These are phyloP conservation scores for Engystomops pustulosus DNA, from an alignment of 2,113 vertebrate species.

Conservation along the genomic window DNA sequence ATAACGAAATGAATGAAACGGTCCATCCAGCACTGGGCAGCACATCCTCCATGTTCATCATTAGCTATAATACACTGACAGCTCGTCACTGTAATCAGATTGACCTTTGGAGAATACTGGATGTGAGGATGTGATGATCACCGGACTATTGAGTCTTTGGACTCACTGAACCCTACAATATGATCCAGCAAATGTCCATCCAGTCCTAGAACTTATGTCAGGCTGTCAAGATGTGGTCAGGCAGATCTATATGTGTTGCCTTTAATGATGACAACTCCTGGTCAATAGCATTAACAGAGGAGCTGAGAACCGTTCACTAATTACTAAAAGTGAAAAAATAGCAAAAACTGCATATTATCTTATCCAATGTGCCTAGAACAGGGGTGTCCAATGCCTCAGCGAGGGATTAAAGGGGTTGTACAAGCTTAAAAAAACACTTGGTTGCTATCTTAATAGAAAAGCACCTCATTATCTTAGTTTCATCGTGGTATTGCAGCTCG, in stretches of 20 bases:
- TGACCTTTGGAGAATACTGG: conserved; percentile 21
- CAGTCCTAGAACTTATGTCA: background rate
- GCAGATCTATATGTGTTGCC: background rate
- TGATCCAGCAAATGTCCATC: background rate
- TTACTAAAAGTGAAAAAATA: background rate
- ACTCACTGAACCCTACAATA: background rate
- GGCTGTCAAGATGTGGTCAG: background rate
- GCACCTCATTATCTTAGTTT: no score
- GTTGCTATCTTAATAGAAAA: no score
- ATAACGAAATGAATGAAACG: background rate
- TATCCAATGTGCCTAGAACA: no score
- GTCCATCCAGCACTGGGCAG: no score
- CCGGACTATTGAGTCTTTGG: background rate
- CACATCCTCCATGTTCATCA: conserved; percentile 6
- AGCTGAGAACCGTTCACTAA: background rate
- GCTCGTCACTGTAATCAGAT: background rate
- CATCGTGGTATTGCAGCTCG: no score
- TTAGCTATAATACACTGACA: conserved; percentile 17
- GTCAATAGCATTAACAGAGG: background rate
- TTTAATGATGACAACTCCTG: background rate
- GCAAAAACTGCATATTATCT: no score
- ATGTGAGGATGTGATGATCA: conserved; percentile 1
- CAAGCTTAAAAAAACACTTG: no score
- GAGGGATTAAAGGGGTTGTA: no score
- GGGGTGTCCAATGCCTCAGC: no score